A percentile compares a stretch with the other conserved stretches of the same genome.
Evolutionary conservation across 1,140 invertebrate genomes (phyloP).

Genomic region (Oryzaephilus surinamensis): DNA sequence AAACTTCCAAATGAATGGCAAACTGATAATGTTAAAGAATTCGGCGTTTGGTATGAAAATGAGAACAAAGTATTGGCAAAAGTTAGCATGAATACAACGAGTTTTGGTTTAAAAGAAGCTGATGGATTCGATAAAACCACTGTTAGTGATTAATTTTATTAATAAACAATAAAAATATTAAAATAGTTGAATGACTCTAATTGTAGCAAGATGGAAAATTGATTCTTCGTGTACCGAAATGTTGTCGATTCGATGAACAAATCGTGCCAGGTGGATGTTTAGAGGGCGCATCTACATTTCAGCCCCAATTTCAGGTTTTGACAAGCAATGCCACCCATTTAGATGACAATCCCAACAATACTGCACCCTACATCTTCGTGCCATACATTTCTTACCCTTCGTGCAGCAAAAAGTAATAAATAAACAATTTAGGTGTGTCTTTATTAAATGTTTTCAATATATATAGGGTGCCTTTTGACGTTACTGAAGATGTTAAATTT

Average conservation of each 20-base stretch:
- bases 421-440: too few relatives aligned
- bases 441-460: too few relatives aligned
- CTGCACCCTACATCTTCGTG: too few relatives aligned
- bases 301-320: conserved; percentile 3
- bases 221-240: conserved; percentile 37
- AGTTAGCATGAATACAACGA: too few relatives aligned
- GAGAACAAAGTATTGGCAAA: conserved; percentile 76
- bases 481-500: too few relatives aligned
- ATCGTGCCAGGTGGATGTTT: conserved; percentile 1
- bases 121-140: background rate
- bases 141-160: background rate
- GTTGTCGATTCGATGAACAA: conserved; percentile 3
- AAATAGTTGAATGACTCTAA: background rate
- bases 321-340: conserved; percentile 18
- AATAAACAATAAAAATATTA: too few relatives aligned
- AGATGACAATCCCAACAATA: too few relatives aligned
- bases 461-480: too few relatives aligned
- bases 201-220: background rate
- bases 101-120: background rate
- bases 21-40: conserved; percentile 78
- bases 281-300: conserved; percentile 2
- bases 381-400: too few relatives aligned
- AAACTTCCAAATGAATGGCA: conserved; percentile 71
- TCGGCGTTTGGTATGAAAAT: conserved; percentile 72
- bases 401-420: too few relatives aligned